Base-by-base conservation (phyloP, 2,797 vertebrate genomes). In the Nyctibius grandis region DNA sequence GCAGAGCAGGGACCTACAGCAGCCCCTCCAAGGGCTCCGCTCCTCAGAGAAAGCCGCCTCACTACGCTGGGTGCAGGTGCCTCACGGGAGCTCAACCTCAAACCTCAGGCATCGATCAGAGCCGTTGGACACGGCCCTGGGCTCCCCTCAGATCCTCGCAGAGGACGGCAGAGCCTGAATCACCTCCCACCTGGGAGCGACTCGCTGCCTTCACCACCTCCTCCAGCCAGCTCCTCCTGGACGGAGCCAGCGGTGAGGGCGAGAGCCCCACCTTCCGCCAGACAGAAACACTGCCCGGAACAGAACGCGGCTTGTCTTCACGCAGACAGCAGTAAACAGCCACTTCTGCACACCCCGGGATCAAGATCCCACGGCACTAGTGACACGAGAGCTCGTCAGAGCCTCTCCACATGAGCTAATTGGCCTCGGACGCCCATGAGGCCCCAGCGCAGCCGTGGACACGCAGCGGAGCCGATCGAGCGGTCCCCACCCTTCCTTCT, bases 401-500 rank as follows among this genome's bases (percentile, higher is more conserved):
- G 64, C 17, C 45, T 60, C 68, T 11, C 12, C n/a, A 9, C 78
- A 85, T 50, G 84, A 93, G 88, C 61, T 78, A 33, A 88, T 25
- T 33, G 18, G 78, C 29, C 38, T 53, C 15, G 0, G 3, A 53
- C 2, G 3, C 10, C 53, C 75, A 1, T 0, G 3, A 4, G 76
- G 77, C 59, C 77, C 20, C 28, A 0, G 54, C 5, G 6, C 89
- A 86, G 93, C 65, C 17, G 3, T 6, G 31, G 38, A 54, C 28
- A 25, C 0, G 1, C 42, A 67, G 63, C 75, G 6, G 60, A 0
- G 67, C 81, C 89, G 26, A 18, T 2, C n/a, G 7, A 33, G 80
- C 5, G 0, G 82, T 79, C 89, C 75, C 89, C 91, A 87, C 92
- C 95, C 94, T 95, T 93, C 94, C 94, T 78, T 6, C 65, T 74